Percentiles rank a stretch among this genome's conserved stretches.
phyloP scores from a whole-genome alignment of 2,797 vertebrate genomes.

The Bryconaethiops microstoma region DNA sequence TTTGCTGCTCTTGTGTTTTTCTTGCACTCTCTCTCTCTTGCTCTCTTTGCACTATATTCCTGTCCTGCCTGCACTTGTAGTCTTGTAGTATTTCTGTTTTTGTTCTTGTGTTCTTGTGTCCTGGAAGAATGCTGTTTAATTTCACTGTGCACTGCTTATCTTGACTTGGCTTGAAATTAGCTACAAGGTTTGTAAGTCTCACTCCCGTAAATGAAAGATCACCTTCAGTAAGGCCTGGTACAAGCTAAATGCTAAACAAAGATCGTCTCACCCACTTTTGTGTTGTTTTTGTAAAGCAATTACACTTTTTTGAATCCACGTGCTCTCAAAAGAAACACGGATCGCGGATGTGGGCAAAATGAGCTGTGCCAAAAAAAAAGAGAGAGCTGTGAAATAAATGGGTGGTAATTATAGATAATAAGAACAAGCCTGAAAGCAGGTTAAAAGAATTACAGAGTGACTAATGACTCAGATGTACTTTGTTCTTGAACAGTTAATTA shows the following conservation, averaged over 20 bases:
- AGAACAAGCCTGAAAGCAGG: slow-evolving; percentile 20
- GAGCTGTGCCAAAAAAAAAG: neutral
- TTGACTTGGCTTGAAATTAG: too few species aligned
- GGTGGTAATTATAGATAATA: slow-evolving; percentile 27
- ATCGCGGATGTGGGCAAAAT: too few species aligned
- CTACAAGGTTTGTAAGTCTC: neutral
- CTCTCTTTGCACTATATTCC: too few species aligned
- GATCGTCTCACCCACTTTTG: neutral
- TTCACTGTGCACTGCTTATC: too few species aligned
- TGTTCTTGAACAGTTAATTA: slow-evolving; percentile 24
- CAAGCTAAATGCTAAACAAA: neutral
- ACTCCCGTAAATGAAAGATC: neutral
- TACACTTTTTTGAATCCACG: neutral
- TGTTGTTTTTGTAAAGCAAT: neutral
- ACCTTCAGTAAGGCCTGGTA: neutral
- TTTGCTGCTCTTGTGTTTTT: too few species aligned
- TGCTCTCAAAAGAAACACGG: neutral
- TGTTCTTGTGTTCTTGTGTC: too few species aligned
- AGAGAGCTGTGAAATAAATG: neutral
- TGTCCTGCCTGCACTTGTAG: too few species aligned
- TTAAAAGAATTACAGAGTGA: neutral
- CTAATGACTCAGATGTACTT: neutral
- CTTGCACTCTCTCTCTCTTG: too few species aligned
- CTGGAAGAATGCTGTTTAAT: too few species aligned
- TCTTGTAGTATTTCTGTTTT: too few species aligned